Conservation (phyloP, 2,888 invertebrate species). For the Acholoe squamosa region DNA sequence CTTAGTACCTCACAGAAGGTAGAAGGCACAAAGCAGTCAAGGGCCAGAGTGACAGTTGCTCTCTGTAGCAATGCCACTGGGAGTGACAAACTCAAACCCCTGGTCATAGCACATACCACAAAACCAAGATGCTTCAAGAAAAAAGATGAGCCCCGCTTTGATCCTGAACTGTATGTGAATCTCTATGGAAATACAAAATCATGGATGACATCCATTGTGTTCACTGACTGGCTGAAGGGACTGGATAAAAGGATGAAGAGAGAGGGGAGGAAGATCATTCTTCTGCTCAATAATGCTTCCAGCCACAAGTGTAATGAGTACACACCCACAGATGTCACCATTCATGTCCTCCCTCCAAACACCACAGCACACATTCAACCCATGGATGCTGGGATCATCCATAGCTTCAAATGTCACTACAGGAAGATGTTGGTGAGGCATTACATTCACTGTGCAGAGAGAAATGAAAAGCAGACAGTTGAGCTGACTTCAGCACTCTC, state of each 20-base stretch:
- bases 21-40: slow-evolving; percentile 54
- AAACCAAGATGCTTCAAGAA: neutral
- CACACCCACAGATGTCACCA: slow-evolving; percentile 63
- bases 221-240: slow-evolving; percentile 66
- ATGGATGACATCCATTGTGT: slow-evolving; percentile 70
- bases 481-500: slow-evolving; percentile 57
- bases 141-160: slow-evolving; percentile 18
- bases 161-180: slow-evolving; percentile 61
- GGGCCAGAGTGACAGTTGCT: slow-evolving; percentile 68
- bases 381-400: slow-evolving; percentile 71
- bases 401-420: slow-evolving; percentile 66
- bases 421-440: slow-evolving; percentile 63
- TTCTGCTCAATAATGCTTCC: slow-evolving; percentile 69
- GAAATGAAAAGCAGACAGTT: neutral
- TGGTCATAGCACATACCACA: slow-evolving; percentile 67
- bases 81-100: slow-evolving; percentile 66
- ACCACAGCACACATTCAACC: slow-evolving; percentile 70
- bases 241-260: slow-evolving; percentile 63
- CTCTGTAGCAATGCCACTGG: slow-evolving; percentile 65
- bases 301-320: slow-evolving; percentile 63
- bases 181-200: slow-evolving; percentile 68
- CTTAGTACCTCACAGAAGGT: slow-evolving; percentile 48
- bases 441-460: slow-evolving; percentile 65
- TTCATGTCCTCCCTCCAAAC: slow-evolving; percentile 70
- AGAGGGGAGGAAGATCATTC: slow-evolving; percentile 61